phyloP scores from a whole-genome alignment of 1,140 invertebrate species.

The Archivesica marissinica region DNA sequence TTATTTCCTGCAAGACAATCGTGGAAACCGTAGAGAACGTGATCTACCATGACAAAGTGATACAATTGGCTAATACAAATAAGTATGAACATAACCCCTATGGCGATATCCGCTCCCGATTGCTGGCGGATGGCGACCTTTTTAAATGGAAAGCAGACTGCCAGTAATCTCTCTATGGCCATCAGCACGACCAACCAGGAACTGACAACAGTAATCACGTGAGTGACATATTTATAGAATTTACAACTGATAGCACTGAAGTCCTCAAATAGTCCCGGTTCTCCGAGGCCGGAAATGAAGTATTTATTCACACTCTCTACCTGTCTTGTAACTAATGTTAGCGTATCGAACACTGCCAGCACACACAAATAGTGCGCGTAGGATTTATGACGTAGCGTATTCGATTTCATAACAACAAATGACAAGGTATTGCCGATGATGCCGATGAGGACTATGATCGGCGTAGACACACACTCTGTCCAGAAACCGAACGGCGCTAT shows the following conservation, averaged over 20 bases:
- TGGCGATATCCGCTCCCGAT: conserved; percentile 67
- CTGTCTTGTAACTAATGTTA: conserved; percentile 65
- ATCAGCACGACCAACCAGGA: conserved; percentile 79
- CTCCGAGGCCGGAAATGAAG: neutral
- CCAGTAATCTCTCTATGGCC: conserved; percentile 76
- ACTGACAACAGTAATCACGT: conserved; percentile 74
- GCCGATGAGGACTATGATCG: conserved; percentile 67
- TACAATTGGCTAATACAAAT: conserved; percentile 15
- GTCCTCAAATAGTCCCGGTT: conserved; percentile 43
- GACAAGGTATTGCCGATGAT: conserved; percentile 74
- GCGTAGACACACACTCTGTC: conserved; percentile 64
- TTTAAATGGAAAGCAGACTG: conserved; percentile 75
- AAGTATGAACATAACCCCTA: conserved; percentile 68
- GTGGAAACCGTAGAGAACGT: neutral
- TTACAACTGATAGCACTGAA: conserved; percentile 70
- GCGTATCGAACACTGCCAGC: conserved; percentile 73
- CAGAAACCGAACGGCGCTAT: conserved; percentile 70
- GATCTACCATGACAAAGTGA: conserved; percentile 33
- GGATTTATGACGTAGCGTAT: conserved; percentile 69
- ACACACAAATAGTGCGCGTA: conserved; percentile 73
- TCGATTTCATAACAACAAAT: conserved; percentile 73
- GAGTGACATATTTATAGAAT: conserved; percentile 68
- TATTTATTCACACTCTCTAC: conserved; percentile 59
- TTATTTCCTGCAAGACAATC: neutral
- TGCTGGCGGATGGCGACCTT: conserved; percentile 68